Percentiles rank a stretch among this genome's conserved stretches.
These are phyloP conservation scores for Eupithecia pulchellata DNA, from an alignment of 2,888 invertebrate genomes.

Conservation along the genomic window DNA sequence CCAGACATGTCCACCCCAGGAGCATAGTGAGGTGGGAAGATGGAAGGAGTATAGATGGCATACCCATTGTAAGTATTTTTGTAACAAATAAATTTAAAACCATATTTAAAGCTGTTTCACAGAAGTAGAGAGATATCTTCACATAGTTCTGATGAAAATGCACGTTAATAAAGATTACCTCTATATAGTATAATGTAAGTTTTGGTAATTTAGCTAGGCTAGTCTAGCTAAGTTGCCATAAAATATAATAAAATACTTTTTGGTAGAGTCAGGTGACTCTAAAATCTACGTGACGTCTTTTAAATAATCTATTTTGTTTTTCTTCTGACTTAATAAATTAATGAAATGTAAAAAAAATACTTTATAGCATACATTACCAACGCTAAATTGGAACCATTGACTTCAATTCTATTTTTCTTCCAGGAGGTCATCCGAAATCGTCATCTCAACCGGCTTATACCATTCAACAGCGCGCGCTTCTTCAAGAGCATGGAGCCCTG, in stretches of 20 bases:
- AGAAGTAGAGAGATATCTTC: not conserved
- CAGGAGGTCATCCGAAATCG: slow-evolving; percentile 59
- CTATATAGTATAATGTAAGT: no score
- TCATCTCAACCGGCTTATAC: slow-evolving; percentile 64
- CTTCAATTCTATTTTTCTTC: slow-evolving; percentile 17
- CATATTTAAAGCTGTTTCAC: not conserved
- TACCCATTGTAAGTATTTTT: slow-evolving; percentile 58
- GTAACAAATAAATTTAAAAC: not conserved
- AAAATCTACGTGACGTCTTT: no score
- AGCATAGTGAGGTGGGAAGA: slow-evolving; percentile 42
- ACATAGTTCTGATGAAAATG: not conserved
- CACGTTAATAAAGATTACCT: not conserved
- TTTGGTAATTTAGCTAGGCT: not conserved
- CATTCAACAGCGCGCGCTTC: slow-evolving; percentile 64
- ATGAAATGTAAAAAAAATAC: not conserved
- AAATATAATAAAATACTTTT: not conserved
- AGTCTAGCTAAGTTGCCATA: no score
- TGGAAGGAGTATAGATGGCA: slow-evolving; percentile 47
- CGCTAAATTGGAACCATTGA: not conserved
- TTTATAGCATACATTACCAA: not conserved
- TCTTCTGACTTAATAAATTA: not conserved
- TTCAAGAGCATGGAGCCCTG: slow-evolving; percentile 67
- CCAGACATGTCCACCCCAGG: slow-evolving; percentile 62
- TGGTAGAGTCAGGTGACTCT: no score
- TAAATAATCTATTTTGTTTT: no score